These are phyloP conservation scores for Zaprionus ghesquierei DNA, from an alignment of 1,140 invertebrate species.

Conservation along the genomic window DNA sequence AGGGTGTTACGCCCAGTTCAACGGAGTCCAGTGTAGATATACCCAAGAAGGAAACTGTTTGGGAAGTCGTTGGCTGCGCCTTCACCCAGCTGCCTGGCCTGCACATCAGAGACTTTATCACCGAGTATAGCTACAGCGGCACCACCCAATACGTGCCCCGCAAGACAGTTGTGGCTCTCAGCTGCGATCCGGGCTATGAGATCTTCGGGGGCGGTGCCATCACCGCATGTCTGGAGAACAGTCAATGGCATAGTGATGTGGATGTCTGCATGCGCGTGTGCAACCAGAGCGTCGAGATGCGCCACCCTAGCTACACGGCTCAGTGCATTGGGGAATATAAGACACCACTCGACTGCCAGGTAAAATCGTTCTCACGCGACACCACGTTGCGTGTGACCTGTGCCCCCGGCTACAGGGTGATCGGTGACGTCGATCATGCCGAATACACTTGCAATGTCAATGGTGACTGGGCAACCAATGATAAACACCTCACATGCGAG, in stretches of 20 bases:
- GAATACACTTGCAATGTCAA: background rate
- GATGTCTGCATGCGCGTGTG: background rate
- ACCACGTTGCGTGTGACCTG: slow-evolving; percentile 29
- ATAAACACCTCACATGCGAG: background rate
- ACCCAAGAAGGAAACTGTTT: too few relatives aligned
- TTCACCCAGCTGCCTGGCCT: background rate
- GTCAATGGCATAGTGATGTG: background rate
- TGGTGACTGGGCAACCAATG: background rate
- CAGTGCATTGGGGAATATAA: background rate
- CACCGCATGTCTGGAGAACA: slow-evolving; percentile 4
- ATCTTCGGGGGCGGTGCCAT: background rate
- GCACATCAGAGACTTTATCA: background rate
- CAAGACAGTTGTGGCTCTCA: background rate
- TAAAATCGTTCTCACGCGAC: background rate
- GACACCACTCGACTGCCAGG: slow-evolving; percentile 13
- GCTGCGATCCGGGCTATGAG: background rate
- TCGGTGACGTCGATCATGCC: background rate
- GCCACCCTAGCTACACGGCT: background rate
- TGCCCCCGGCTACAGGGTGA: slow-evolving; percentile 1
- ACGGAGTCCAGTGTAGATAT: too few relatives aligned
- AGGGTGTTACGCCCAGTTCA: too few relatives aligned
- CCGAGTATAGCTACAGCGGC: background rate
- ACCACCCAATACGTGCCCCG: background rate
- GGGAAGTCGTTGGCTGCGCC: background rate
- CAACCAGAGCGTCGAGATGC: background rate